Evolutionary conservation across 2,113 vertebrate species (phyloP).

Genomic region (Phasianus colchicus): DNA sequence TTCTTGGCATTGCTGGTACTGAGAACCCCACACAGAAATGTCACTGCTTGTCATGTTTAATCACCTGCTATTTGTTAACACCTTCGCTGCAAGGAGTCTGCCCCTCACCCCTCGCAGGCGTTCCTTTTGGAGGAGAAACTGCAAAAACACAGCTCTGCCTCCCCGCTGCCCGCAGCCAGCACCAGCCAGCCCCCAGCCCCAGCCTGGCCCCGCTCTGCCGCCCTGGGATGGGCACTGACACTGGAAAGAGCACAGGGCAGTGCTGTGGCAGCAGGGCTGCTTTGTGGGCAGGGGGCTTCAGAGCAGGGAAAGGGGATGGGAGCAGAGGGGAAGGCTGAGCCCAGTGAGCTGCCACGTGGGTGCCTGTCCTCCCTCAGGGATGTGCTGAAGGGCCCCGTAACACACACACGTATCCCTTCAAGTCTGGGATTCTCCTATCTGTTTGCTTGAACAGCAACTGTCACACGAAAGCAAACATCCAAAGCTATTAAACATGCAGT

Average conservation of each 20-base stretch:
- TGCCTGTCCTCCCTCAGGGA: background rate
- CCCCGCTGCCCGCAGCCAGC: background rate
- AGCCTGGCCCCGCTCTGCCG: background rate
- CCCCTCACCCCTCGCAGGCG: conserved; percentile 70
- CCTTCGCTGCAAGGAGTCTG: conserved; percentile 79
- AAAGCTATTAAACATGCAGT: conserved; percentile 33
- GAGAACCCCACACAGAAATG: conserved; percentile 85
- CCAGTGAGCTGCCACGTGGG: fast-evolving
- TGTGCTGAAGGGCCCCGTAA: background rate
- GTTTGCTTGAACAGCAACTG: conserved; percentile 57
- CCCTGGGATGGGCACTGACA: background rate
- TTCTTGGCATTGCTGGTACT: conserved; percentile 81
- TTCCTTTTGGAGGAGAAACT: conserved; percentile 3
- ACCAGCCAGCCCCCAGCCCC: no score
- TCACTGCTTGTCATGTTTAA: conserved; percentile 89
- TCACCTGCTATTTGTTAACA: conserved; percentile 89
- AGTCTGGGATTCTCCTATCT: conserved; percentile 54
- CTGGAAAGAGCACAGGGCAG: background rate
- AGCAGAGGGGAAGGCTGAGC: background rate
- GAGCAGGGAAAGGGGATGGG: background rate
- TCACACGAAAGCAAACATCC: conserved; percentile 31
- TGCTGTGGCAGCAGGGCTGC: background rate
- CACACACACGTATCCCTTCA: background rate
- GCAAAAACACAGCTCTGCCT: background rate
- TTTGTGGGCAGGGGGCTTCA: background rate